A percentile compares a stretch with the other conserved stretches of the same genome.
phyloP scores from a whole-genome alignment of 2,888 invertebrate genomes.

The Melanchra persicariae region DNA sequence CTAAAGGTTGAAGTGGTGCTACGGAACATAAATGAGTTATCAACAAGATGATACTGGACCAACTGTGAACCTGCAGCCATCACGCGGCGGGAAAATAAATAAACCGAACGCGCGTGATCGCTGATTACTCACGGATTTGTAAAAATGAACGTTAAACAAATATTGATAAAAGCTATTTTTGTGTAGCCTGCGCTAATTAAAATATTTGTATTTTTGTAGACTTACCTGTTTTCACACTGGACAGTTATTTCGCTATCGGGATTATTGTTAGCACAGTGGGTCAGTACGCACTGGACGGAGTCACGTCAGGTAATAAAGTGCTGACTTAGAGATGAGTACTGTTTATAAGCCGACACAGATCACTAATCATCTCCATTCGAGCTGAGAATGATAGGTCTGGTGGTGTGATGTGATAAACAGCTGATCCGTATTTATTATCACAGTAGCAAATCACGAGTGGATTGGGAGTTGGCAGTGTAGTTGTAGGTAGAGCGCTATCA shows the following conservation, averaged over 20 bases:
- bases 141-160: constrained; percentile 38
- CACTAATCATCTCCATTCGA: constrained; percentile 21
- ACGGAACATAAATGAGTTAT: constrained; percentile 72
- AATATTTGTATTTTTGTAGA: not conserved
- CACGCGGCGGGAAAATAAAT: constrained; percentile 68
- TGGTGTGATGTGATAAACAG: constrained; percentile 39
- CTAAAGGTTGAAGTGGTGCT: constrained; percentile 79
- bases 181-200: not conserved
- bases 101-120: constrained; percentile 66
- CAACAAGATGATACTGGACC: constrained; percentile 63
- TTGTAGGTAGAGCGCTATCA: not conserved
- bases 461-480: not conserved
- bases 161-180: constrained; percentile 19
- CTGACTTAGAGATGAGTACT: constrained; percentile 21
- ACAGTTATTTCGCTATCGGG: constrained; percentile 29
- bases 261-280: constrained; percentile 28
- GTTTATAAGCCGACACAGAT: constrained; percentile 37
- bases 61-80: constrained; percentile 64
- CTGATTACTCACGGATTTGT: constrained; percentile 41
- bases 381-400: constrained; percentile 15
- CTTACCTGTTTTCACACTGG: constrained; percentile 39
- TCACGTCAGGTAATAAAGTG: constrained; percentile 39
- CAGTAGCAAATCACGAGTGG: not conserved
- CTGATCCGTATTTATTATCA: not conserved
- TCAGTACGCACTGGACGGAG: constrained; percentile 35